Evolutionary conservation across 2,888 invertebrate genomes (phyloP), one percentile per base, ranked within the genome.

Genomic region (Kuschelorhynchus macadamiae): DNA sequence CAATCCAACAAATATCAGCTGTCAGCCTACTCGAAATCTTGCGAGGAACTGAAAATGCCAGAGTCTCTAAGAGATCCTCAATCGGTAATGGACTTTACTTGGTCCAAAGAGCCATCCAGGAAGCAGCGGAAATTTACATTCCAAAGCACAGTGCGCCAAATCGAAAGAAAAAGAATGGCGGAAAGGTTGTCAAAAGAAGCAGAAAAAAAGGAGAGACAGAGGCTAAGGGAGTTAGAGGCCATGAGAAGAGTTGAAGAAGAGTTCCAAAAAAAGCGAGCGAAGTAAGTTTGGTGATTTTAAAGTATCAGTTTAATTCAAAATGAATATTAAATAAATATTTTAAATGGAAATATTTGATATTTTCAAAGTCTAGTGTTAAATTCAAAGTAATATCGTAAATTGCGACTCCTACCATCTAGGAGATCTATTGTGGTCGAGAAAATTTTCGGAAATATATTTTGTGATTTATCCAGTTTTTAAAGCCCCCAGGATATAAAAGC

Each of bases 211-310:
- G 92, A 94, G 81, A 89, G 89, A 59, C 90, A 92, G 82, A 84
- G 93, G 56, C 85, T 90, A 62, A 88, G 90, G 67, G 94, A 94
- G 81, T 85, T 93, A 77, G 93, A 94, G 82, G 92, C 92, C 71
- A 93, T 95, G 91, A 88, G 91, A 76, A 88, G 91, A 79, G 94
- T 94, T 2, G 94, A 94, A 79, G 94, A 94, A 80, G 94, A 95
- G 81, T 95, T 95, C 82, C 94, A 94, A 81, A 87, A 90, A 71
- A 94, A 95, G 82, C 86, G 95, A 42, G 93, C 93, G 33, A 85
- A 80, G 81, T 81, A 77, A 64, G 65, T 67, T 41, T n/a, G 16
- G 30, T 25, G 17, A 20, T 33, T 78, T n/a, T n/a, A n/a, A n/a
- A n/a, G n/a, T n/a, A n/a, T n/a, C n/a, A n/a, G n/a, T n/a, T n/a